These are phyloP conservation scores for Eupeodes corollae DNA, from an alignment of 1,140 invertebrate genomes.

Conservation along the genomic window DNA sequence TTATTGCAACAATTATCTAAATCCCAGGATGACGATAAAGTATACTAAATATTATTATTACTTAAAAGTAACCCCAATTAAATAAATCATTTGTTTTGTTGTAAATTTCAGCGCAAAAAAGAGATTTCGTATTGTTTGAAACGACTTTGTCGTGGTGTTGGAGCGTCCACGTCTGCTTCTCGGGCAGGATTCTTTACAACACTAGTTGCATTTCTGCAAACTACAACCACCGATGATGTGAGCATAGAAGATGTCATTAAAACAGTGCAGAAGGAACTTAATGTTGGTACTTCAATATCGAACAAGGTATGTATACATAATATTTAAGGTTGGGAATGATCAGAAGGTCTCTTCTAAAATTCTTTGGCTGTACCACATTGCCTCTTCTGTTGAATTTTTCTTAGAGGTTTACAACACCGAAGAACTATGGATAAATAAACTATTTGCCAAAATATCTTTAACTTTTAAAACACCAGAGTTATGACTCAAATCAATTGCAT, in stretches of 20 bases:
- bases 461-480: too few species aligned
- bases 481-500: too few species aligned
- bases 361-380: too few species aligned
- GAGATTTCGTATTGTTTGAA: not conserved
- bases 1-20: not conserved
- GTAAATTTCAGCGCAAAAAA: not conserved
- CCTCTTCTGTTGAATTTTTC: too few species aligned
- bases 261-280: not conserved
- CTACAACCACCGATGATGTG: not conserved
- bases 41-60: not conserved
- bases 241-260: not conserved
- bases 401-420: too few species aligned
- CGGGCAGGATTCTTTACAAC: not conserved
- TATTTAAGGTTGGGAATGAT: too few species aligned
- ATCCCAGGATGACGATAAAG: not conserved
- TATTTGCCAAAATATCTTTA: too few species aligned
- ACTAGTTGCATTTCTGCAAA: slow-evolving; percentile 1
- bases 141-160: slow-evolving; percentile 1
- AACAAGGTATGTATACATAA: not conserved
- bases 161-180: slow-evolving; percentile 2
- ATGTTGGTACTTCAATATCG: not conserved
- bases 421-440: too few species aligned
- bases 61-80: too few species aligned
- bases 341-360: too few species aligned
- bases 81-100: too few species aligned